A percentile compares a stretch with the other conserved stretches of the same genome.
Conservation (phyloP, 2,113 vertebrate genomes). For the Corythaixoides concolor region DNA sequence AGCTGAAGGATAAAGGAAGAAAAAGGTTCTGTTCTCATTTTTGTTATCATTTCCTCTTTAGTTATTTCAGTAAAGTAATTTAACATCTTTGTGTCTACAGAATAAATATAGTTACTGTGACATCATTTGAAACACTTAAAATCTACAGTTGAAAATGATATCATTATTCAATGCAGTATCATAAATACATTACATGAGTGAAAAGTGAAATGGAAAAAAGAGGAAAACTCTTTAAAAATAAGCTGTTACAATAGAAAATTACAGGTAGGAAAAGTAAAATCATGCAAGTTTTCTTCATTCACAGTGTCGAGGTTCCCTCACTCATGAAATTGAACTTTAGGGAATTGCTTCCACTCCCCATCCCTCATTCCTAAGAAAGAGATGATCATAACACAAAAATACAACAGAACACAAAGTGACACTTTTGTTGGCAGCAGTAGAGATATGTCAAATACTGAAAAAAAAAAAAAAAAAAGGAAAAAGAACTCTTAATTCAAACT, state of each 20-base stretch:
- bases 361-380: not conserved
- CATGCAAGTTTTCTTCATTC: not conserved
- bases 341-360: not conserved
- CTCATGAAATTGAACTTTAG: not conserved
- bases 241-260: not conserved
- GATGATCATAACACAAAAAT: not conserved
- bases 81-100: not conserved
- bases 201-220: not conserved
- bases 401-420: not conserved
- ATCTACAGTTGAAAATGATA: not conserved
- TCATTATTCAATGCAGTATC: not conserved
- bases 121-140: not conserved
- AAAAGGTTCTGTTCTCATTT: not conserved
- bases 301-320: not conserved
- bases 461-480: not conserved
- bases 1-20: not conserved
- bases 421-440: not conserved
- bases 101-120: not conserved
- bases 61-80: not conserved
- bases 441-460: not conserved
- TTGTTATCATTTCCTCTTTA: not conserved
- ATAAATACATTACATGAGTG: not conserved
- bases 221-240: not conserved
- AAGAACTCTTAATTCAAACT: not conserved
- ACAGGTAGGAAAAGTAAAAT: rapidly evolving